These are phyloP conservation scores for Indri indri DNA, from an alignment of 2,113 vertebrate genomes.

Conservation along the genomic window DNA sequence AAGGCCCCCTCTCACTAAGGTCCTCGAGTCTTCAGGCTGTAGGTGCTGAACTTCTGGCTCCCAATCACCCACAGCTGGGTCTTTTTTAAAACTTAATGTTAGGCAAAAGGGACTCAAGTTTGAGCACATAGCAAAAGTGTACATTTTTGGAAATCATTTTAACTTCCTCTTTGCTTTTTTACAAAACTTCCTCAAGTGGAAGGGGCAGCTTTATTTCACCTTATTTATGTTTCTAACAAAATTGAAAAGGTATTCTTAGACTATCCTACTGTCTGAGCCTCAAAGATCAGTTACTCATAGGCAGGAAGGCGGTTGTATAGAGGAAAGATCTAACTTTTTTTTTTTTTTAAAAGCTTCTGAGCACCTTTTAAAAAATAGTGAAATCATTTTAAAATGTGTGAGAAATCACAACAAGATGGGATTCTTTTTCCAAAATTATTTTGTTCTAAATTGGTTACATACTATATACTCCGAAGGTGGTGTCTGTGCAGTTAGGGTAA, in stretches of 20 bases:
- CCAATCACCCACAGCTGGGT: conserved; percentile 63
- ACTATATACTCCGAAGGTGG: background rate
- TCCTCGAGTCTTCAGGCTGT: conserved; percentile 60
- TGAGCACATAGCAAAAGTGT: conserved; percentile 58
- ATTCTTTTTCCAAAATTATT: background rate
- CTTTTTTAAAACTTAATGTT: conserved; percentile 72
- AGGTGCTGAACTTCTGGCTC: conserved; percentile 50
- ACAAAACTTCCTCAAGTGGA: conserved; percentile 55
- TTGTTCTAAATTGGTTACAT: background rate
- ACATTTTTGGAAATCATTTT: conserved; percentile 70
- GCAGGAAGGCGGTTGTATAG: background rate
- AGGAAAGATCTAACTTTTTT: background rate
- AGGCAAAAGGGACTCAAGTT: conserved; percentile 55
- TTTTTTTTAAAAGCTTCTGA: background rate
- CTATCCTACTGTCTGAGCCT: background rate
- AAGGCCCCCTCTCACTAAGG: conserved; percentile 58
- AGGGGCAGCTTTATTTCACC: conserved; percentile 40
- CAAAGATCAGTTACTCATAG: background rate
- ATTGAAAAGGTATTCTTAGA: conserved; percentile 40
- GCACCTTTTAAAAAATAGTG: background rate
- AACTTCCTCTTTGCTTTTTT: conserved; percentile 68
- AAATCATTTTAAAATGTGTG: background rate
- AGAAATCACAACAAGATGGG: background rate
- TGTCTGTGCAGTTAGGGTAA: background rate
- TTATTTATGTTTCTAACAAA: conserved; percentile 62